These are phyloP conservation scores for Silurus glanis DNA, from an alignment of 2,113 vertebrate species.

Conservation along the genomic window DNA sequence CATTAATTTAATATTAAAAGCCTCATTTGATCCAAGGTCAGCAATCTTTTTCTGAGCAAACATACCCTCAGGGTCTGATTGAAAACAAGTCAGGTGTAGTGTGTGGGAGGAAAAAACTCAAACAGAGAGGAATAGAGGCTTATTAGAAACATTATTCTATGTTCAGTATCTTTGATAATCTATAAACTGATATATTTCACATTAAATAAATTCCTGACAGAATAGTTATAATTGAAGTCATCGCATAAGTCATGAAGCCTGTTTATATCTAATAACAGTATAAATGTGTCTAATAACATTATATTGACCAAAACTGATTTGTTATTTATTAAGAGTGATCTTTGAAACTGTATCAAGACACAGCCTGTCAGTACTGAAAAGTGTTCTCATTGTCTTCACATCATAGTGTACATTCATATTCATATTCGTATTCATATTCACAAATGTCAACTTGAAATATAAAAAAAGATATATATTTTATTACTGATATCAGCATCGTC, in stretches of 20 bases:
- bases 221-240: neutral
- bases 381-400: neutral
- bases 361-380: neutral
- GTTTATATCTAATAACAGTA: neutral
- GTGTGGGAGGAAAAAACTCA: neutral
- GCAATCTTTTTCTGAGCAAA: neutral
- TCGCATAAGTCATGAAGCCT: neutral
- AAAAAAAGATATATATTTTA: neutral
- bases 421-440: neutral
- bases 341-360: neutral
- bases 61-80: conserved; percentile 11
- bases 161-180: neutral
- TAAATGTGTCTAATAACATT: neutral
- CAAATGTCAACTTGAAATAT: neutral
- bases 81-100: conserved; percentile 21
- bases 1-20: conserved; percentile 27
- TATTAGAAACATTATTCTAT: neutral
- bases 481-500: conserved; percentile 1
- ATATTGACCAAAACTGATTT: neutral
- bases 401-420: neutral
- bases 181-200: neutral
- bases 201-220: neutral
- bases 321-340: neutral
- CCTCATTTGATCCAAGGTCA: conserved; percentile 22
- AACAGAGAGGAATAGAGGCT: neutral